Evolutionary conservation across 2,113 vertebrate genomes (phyloP), one percentile per base, ranked within the genome.

Genomic region (Tamias sibiricus): DNA sequence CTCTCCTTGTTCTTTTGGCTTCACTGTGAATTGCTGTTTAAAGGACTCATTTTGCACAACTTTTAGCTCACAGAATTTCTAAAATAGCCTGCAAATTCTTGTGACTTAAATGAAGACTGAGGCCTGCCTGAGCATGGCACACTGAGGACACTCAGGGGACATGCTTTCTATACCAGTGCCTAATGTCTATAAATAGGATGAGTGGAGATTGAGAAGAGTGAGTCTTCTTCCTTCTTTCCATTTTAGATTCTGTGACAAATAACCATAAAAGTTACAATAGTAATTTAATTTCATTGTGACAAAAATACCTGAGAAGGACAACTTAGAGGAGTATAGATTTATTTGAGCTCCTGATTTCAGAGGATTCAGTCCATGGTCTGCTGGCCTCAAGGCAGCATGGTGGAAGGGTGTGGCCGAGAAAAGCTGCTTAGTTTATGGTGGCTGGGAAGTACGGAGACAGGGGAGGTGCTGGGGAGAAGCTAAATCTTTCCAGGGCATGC

Each of bases 121-220:
- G 3, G 44, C 6, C 37, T 62, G 19, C 24, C 8, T 1, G 66
- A 88, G 32, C 6, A 62, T 40, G 54, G 22, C 12, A 72, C 6
- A 4, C 0, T 24, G 32, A n/a, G 6, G 75, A 79, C 6, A 17
- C 26, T 12, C 0, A 1, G 30, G 9, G 1, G 16, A 24, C 4
- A 44, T 2, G 3, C 47, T 79, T 90, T 62, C 40, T 75, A 16
- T 57, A 30, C 54, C 17, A 24, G 16, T 1, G 10, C 42, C 8
- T 13, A 4, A 37, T 24, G 49, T 19, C 32, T 30, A 37, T 6
- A 37, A 75, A 7, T 17, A 92, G n/a, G 7, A 40, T 22, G n/a
- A 42, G 7, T 24, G 8, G 16, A 87, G 54, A n/a, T 8, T 42
- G 35, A 64, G 20, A 76, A 80, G 76, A 93, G 35, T 37, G 10